These are phyloP conservation scores for Ailurus styani DNA, from an alignment of 2,113 vertebrate genomes.

Conservation along the genomic window DNA sequence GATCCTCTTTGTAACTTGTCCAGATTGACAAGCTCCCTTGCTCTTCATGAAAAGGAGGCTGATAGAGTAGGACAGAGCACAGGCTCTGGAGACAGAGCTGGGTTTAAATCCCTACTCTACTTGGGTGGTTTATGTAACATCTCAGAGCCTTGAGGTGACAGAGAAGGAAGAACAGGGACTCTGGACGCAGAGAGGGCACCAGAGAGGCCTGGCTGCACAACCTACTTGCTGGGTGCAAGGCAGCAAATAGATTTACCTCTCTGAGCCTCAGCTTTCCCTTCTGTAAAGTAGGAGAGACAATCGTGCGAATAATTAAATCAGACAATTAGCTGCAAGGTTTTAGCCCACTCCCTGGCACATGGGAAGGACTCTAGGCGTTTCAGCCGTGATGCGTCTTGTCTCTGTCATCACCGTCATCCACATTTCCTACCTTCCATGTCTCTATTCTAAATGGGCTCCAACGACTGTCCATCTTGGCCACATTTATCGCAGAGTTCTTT, in stretches of 20 bases:
- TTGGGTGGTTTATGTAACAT: not conserved
- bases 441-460: not conserved
- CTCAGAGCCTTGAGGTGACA: not conserved
- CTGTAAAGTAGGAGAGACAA: not conserved
- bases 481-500: not conserved
- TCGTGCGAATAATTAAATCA: not conserved
- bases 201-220: not conserved
- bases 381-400: not conserved
- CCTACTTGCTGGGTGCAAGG: not conserved
- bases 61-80: not conserved
- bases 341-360: accelerated
- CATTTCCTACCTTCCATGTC: not conserved
- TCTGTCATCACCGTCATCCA: no score
- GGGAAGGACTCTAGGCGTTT: no score
- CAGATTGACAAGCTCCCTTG: not conserved
- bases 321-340: not conserved
- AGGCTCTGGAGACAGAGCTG: not conserved
- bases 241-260: no score
- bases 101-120: not conserved
- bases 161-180: not conserved
- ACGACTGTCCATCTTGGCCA: not conserved
- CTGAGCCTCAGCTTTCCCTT: not conserved
- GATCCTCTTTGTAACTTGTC: not conserved
- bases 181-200: not conserved
- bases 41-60: not conserved